Conservation (phyloP, 2,113 vertebrate species). For the Plotosus lineatus region DNA sequence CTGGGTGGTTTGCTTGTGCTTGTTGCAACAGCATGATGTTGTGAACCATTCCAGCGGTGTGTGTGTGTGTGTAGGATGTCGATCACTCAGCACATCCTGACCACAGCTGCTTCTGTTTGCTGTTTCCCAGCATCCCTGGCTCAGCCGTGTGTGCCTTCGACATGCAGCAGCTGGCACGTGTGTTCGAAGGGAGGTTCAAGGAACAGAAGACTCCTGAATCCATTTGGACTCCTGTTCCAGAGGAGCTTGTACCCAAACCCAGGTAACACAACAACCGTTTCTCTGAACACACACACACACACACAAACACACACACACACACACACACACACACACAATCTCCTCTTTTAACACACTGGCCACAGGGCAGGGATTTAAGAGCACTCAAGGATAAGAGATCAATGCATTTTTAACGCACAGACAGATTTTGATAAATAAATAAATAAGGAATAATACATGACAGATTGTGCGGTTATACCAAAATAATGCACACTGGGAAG, state of each 20-base stretch:
- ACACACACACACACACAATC: background rate
- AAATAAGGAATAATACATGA: background rate
- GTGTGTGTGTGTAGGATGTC: constrained; percentile 2
- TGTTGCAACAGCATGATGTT: constrained; percentile 1
- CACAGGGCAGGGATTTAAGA: background rate
- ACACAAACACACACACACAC: background rate
- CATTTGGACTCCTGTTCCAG: constrained; percentile 92
- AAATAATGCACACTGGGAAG: background rate
- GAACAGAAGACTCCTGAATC: constrained; percentile 95
- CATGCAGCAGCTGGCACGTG: constrained; percentile 88
- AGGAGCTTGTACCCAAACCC: constrained; percentile 89
- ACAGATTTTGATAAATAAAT: background rate
- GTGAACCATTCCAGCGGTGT: background rate
- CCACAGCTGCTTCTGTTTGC: constrained; percentile 37
- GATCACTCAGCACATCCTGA: constrained; percentile 37
- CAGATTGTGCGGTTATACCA: background rate
- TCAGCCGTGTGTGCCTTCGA: constrained; percentile 95
- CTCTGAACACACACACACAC: background rate
- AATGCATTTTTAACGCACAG: background rate
- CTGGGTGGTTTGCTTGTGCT: background rate
- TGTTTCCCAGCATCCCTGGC: constrained; percentile 83
- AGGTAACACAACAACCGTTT: constrained; percentile 71
- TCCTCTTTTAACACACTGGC: background rate
- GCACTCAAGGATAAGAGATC: background rate
- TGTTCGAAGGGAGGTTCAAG: constrained; percentile 92